These are phyloP conservation scores for Acanthurus tractus DNA, from an alignment of 2,797 vertebrate species.

Conservation along the genomic window DNA sequence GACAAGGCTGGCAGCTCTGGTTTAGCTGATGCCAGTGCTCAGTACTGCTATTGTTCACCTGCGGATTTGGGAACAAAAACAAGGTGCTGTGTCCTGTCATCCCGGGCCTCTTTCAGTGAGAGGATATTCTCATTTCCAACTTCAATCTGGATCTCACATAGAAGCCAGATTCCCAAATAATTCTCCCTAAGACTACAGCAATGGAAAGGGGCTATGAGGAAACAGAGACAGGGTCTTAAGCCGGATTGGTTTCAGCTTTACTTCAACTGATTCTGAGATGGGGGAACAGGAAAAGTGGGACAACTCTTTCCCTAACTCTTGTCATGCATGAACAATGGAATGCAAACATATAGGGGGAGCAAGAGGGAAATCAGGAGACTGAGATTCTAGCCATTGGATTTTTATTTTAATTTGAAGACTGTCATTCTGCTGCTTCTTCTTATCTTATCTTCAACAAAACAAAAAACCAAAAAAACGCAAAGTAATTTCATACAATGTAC, in stretches of 20 bases:
- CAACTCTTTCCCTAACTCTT: slow-evolving; percentile 50
- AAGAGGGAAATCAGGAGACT: slow-evolving; percentile 35
- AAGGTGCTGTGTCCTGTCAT: slow-evolving; percentile 54
- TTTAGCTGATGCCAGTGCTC: slow-evolving; percentile 31
- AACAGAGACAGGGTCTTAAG: slow-evolving; percentile 35
- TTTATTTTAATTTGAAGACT: slow-evolving; percentile 43
- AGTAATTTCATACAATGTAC: too few relatives aligned
- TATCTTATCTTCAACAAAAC: slow-evolving; percentile 4
- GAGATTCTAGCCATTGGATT: slow-evolving; percentile 35
- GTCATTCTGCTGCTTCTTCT: slow-evolving; percentile 12
- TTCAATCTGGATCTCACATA: slow-evolving; percentile 43
- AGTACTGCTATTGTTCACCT: slow-evolving; percentile 58
- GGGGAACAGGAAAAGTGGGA: slow-evolving; percentile 48
- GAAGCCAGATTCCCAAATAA: slow-evolving; percentile 44
- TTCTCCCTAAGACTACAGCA: slow-evolving; percentile 50
- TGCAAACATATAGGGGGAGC: slow-evolving; percentile 33
- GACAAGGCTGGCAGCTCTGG: slow-evolving; percentile 43
- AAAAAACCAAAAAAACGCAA: not conserved
- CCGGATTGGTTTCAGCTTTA: slow-evolving; percentile 59
- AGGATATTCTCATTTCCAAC: slow-evolving; percentile 58
- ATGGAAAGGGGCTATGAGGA: slow-evolving; percentile 20
- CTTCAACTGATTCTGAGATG: slow-evolving; percentile 31
- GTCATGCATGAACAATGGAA: slow-evolving; percentile 71
- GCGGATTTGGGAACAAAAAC: slow-evolving; percentile 61
- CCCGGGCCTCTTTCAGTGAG: slow-evolving; percentile 40